Conservation (phyloP, 2,113 vertebrate genomes). For the Grus americana region DNA sequence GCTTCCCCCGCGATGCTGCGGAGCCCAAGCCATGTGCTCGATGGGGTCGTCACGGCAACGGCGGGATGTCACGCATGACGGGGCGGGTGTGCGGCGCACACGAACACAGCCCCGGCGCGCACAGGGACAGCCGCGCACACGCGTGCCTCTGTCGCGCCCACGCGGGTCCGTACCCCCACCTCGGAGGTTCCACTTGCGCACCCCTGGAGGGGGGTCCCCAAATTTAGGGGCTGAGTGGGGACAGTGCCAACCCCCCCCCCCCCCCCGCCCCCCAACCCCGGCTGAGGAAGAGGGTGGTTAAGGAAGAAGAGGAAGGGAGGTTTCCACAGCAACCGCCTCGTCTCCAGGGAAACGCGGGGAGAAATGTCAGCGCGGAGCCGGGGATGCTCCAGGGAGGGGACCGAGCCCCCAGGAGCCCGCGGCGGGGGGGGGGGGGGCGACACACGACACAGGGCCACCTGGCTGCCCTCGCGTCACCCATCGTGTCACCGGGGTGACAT, state of each 20-base stretch:
- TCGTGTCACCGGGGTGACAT: background rate
- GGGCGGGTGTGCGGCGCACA: background rate
- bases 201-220: background rate
- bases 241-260: background rate
- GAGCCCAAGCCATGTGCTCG: constrained; percentile 69
- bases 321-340: constrained; percentile 73
- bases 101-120: background rate
- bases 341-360: constrained; percentile 67
- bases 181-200: fast-evolving
- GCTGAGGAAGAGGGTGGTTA: constrained; percentile 46
- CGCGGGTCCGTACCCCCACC: fast-evolving
- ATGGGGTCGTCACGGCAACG: constrained; percentile 74
- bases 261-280: background rate
- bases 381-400: constrained; percentile 13
- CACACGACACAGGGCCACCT: background rate
- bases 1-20: constrained; percentile 74
- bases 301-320: constrained; percentile 38
- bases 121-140: background rate
- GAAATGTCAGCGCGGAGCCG: constrained; percentile 9
- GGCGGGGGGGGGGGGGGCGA: background rate
- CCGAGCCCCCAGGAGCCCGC: background rate
- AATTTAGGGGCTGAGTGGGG: background rate
- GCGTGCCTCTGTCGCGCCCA: background rate
- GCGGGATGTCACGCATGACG: constrained; percentile 66
- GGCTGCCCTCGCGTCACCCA: fast-evolving